These are phyloP conservation scores for Psephotus haematonotus DNA, from an alignment of 2,113 vertebrate genomes.

Conservation along the genomic window DNA sequence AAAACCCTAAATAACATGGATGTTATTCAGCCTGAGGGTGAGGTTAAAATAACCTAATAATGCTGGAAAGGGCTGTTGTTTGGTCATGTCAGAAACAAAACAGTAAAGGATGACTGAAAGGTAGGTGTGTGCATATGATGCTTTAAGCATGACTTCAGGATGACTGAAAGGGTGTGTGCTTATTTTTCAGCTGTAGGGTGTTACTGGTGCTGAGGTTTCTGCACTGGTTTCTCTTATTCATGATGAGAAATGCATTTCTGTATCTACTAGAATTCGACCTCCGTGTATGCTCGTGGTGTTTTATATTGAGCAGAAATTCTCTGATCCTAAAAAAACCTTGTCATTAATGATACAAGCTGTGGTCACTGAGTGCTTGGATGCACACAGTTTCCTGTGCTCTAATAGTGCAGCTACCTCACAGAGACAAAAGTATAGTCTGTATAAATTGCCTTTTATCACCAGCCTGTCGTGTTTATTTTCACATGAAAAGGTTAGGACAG, in stretches of 20 bases:
- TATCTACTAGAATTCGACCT: not conserved
- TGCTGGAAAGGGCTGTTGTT: not conserved
- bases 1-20: not conserved
- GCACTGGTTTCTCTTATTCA: fast-evolving
- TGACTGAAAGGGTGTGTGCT: fast-evolving
- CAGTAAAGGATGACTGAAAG: fast-evolving
- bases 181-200: not conserved
- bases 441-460: conserved; percentile 34
- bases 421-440: not conserved
- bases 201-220: not conserved
- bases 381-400: not conserved
- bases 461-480: conserved; percentile 18
- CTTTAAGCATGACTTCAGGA: fast-evolving
- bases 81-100: fast-evolving
- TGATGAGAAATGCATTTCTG: not conserved
- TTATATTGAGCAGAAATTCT: not conserved
- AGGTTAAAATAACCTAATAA: not conserved
- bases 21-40: not conserved
- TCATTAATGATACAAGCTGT: not conserved
- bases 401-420: not conserved
- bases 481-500: conserved; percentile 9
- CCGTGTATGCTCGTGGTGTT: not conserved
- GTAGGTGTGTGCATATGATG: fast-evolving
- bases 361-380: not conserved
- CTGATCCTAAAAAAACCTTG: not conserved